A percentile compares a stretch with the other conserved stretches of the same genome.
Conservation (phyloP, 2,888 invertebrate species). For the Exephanes ischioxanthus region DNA sequence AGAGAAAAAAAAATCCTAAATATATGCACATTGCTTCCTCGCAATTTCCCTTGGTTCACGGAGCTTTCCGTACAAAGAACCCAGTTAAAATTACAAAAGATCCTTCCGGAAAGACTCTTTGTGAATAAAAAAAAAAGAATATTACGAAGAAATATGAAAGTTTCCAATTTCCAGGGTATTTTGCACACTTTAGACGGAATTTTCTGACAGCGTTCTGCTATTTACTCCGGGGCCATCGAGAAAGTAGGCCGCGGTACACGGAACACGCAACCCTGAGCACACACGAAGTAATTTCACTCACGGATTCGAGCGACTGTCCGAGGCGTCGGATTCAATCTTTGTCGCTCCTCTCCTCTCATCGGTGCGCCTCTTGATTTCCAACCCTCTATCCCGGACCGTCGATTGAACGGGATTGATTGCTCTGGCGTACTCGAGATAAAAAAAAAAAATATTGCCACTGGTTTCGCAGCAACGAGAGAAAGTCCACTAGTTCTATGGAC, state of each 20-base stretch:
- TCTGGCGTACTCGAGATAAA: slow-evolving; percentile 15
- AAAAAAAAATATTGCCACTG: slow-evolving; percentile 1
- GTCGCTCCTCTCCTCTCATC: slow-evolving; percentile 7
- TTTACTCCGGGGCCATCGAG: background rate
- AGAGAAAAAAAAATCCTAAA: background rate
- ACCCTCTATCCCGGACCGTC: slow-evolving; percentile 10
- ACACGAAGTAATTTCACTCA: background rate
- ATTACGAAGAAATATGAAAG: background rate
- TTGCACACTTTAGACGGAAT: background rate
- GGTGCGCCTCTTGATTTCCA: slow-evolving; percentile 17
- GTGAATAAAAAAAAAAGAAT: background rate
- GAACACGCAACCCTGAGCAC: background rate
- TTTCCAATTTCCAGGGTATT: background rate
- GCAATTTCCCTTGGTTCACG: background rate
- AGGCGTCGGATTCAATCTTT: slow-evolving; percentile 9
- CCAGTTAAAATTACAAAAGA: background rate
- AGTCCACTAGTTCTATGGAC: slow-evolving; percentile 19
- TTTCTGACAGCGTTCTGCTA: background rate
- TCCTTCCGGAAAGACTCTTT: background rate
- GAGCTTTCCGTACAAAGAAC: background rate
- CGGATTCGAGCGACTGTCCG: background rate
- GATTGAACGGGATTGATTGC: slow-evolving; percentile 31
- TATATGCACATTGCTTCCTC: background rate
- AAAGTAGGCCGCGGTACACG: background rate
- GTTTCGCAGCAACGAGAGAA: slow-evolving; percentile 13